These are phyloP conservation scores for Guaruba guarouba DNA, from an alignment of 2,113 vertebrate species.

Conservation along the genomic window DNA sequence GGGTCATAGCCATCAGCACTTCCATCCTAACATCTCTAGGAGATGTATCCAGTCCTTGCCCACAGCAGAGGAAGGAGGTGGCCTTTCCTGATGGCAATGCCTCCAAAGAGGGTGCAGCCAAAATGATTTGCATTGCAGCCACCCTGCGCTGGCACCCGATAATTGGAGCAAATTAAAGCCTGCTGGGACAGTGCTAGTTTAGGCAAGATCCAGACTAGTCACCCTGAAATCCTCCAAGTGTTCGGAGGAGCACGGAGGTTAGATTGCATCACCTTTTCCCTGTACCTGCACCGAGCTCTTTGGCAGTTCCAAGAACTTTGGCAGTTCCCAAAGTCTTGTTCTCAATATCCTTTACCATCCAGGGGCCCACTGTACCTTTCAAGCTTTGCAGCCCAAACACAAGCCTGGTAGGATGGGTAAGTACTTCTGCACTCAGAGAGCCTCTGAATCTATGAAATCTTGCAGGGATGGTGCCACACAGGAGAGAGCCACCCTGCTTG, in stretches of 20 bases:
- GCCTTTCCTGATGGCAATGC: fast-evolving
- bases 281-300: background rate
- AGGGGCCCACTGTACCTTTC: background rate
- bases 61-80: background rate
- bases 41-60: background rate
- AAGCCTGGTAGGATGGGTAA: background rate
- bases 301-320: fast-evolving
- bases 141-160: background rate
- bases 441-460: background rate
- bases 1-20: fast-evolving
- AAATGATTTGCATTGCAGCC: fast-evolving
- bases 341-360: background rate
- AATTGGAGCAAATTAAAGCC: background rate
- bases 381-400: background rate
- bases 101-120: background rate
- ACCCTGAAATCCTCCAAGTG: fast-evolving
- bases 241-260: background rate
- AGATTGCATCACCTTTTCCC: background rate
- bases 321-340: background rate
- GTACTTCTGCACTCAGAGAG: background rate
- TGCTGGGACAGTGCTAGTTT: fast-evolving
- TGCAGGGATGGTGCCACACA: background rate
- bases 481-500: background rate
- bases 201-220: background rate
- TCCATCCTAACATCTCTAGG: background rate